phyloP scores from a whole-genome alignment of 2,113 vertebrate species.

The Poeciliopsis prolifica region DNA sequence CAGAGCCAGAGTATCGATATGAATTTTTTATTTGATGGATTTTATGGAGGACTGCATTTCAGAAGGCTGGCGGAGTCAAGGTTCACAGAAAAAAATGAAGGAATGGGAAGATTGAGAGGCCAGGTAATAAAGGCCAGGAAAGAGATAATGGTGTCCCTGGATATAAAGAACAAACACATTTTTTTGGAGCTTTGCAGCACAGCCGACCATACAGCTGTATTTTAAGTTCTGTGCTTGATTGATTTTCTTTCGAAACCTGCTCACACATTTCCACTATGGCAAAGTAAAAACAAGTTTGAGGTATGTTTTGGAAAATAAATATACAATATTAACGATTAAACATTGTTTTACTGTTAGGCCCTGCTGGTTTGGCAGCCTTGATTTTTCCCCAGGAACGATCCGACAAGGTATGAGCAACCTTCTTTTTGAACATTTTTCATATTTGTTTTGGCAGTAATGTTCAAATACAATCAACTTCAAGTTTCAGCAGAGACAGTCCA shows the following conservation, averaged over 20 bases:
- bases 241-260: neutral
- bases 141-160: conserved; percentile 39
- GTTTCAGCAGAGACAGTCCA: neutral
- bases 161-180: conserved; percentile 27
- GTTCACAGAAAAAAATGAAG: conserved; percentile 48
- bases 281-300: neutral
- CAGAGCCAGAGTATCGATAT: conserved; percentile 70
- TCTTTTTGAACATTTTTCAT: neutral
- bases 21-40: conserved; percentile 79
- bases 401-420: neutral
- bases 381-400: neutral
- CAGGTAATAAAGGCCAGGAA: conserved; percentile 44
- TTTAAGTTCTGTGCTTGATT: neutral
- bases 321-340: neutral
- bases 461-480: neutral
- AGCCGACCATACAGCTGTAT: neutral
- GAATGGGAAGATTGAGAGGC: conserved; percentile 26
- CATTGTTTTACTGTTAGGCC: neutral
- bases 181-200: conserved; percentile 1
- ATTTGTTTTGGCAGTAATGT: neutral
- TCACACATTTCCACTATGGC: neutral
- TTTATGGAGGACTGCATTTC: conserved; percentile 74
- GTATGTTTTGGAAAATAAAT: neutral
- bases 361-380: neutral
- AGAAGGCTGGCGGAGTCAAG: conserved; percentile 55